Evolutionary conservation across 64 coral and sea anemone species (phyloP), one percentile per base, ranked within the genome.

Genomic region (Stichodactyla mertensii): DNA sequence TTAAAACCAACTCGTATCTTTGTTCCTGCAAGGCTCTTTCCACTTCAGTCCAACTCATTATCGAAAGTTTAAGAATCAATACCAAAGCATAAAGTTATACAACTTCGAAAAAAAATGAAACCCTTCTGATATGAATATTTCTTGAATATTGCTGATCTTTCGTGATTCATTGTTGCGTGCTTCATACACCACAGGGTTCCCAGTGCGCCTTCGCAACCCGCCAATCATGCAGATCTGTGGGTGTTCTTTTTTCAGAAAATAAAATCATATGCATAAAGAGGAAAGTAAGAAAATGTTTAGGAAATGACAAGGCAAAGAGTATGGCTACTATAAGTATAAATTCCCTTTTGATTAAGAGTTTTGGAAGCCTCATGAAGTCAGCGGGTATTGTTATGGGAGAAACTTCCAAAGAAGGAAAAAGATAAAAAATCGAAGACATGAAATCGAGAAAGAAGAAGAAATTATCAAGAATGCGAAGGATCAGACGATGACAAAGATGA

Each of bases 1-100:
- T 92, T 28, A 98, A 71, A 53, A 98, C 93, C 61, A 98, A 87
- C 22, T 98, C 96, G 85, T 98, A 95, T 27, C 96, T 90, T 53
- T 92, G 84, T 16, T 94, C 93, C 16, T 98, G 88, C 10, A 12
- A 78, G 13, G 93, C 96, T 88, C 83, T 86, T 36, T 94, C 77
- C 11, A 98, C 93, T 59, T 98, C 96, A 26, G 90, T 54, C 96
- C 96, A 98, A 53, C 86, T 89, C 96, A 95, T 98, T 16, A 20
- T 86, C 45, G 55, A 28, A 74, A 14, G 62, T 66, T 66, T 66
- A 22, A 66, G 19, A 12, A 66, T 66, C 0, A 20, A 66, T 16
- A 1, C 62, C 11, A 66, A 66, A 74, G 27, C 5, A n/a, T 5
- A 23, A n/a, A n/a, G 19, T 66, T 66, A 6, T 66, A n/a, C 3